phyloP scores from a whole-genome alignment of 2,888 invertebrate species.

The Rapana venosa region DNA sequence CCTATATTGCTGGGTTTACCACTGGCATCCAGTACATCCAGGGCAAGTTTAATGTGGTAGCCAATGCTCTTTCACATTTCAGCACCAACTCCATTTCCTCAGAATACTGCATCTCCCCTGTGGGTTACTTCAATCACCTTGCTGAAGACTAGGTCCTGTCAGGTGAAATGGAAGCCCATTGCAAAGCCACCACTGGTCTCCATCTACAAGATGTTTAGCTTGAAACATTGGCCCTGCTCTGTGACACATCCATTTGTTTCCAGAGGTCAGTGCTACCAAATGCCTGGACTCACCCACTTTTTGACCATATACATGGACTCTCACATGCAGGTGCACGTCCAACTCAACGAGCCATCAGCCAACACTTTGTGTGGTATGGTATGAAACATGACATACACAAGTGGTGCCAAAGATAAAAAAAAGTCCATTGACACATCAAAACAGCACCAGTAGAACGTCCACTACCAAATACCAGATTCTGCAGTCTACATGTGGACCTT shows the following conservation, averaged over 20 bases:
- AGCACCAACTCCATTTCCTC: conserved; percentile 7
- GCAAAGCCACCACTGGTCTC: conserved; percentile 33
- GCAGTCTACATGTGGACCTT: conserved; percentile 35
- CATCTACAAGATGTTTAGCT: conserved; percentile 27
- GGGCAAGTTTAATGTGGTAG: conserved; percentile 37
- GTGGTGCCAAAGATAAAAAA: conserved; percentile 20
- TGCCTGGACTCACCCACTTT: conserved; percentile 29
- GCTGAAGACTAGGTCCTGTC: conserved; percentile 33
- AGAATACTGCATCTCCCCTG: background rate
- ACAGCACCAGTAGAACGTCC: conserved; percentile 29
- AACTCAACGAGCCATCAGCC: conserved; percentile 36
- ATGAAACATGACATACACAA: conserved; percentile 45
- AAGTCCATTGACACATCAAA: conserved; percentile 37
- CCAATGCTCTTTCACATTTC: conserved; percentile 34
- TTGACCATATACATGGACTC: too few species aligned
- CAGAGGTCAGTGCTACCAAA: conserved; percentile 30
- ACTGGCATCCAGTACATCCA: conserved; percentile 35
- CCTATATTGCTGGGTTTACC: conserved; percentile 37
- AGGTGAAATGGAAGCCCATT: conserved; percentile 31
- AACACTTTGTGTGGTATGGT: conserved; percentile 41
- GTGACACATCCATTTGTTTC: conserved; percentile 35
- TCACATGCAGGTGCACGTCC: too few species aligned
- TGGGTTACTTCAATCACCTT: conserved; percentile 28
- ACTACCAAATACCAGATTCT: conserved; percentile 27
- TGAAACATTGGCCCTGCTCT: conserved; percentile 20